phyloP scores from a whole-genome alignment of 2,797 vertebrate genomes.

The Bradypodion ventrale region DNA sequence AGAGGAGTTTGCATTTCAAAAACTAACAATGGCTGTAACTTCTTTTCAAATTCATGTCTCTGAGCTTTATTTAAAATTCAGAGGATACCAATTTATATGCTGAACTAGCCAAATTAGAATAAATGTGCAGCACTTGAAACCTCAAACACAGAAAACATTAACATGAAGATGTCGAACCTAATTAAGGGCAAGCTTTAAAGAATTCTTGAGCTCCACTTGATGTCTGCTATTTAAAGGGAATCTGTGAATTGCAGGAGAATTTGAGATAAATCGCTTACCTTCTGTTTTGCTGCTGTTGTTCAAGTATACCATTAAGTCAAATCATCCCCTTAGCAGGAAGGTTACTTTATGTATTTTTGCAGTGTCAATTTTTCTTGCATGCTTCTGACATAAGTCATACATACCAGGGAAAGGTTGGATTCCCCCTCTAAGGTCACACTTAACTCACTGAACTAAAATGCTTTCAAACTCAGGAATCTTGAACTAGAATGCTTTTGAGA shows the following conservation, averaged over 20 bases:
- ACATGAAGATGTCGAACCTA: constrained; percentile 34
- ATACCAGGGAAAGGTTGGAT: too few relatives aligned
- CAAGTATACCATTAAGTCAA: constrained; percentile 3
- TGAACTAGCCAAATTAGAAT: constrained; percentile 19
- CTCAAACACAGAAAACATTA: constrained; percentile 44
- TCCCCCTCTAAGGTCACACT: background rate
- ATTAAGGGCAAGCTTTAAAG: constrained; percentile 40
- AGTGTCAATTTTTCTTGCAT: background rate
- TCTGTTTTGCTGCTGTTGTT: constrained; percentile 15
- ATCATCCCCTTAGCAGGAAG: background rate
- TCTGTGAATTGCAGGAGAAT: background rate
- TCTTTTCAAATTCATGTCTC: constrained; percentile 7
- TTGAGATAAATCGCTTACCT: constrained; percentile 34
- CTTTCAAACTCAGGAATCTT: background rate
- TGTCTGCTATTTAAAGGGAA: constrained; percentile 42
- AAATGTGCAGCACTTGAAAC: constrained; percentile 39
- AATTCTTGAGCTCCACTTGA: constrained; percentile 33
- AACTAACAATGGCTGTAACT: background rate
- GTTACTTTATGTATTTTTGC: background rate
- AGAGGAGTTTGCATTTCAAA: constrained; percentile 14
- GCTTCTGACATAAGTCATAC: too few relatives aligned
- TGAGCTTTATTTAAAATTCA: constrained; percentile 24
- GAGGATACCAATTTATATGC: constrained; percentile 25
- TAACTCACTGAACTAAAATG: background rate
- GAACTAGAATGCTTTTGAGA: background rate